Conservation (phyloP, 2,888 invertebrate genomes). For the Andrena minutula region DNA sequence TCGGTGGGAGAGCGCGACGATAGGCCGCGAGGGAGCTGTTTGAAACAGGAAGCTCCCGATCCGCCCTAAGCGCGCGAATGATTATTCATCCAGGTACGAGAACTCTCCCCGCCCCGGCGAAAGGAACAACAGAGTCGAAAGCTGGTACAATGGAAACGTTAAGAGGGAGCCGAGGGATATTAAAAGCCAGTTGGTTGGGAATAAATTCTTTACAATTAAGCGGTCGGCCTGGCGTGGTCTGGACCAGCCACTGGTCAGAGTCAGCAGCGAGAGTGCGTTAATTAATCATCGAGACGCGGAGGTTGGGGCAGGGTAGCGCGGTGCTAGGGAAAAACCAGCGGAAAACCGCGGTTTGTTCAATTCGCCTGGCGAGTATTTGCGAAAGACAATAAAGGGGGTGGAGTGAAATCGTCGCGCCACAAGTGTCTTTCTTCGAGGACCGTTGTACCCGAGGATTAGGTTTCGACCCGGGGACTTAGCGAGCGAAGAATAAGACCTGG, state of each 20-base stretch:
- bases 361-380: slow-evolving; percentile 26
- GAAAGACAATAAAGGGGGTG: slow-evolving; percentile 52
- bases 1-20: not conserved
- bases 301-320: not conserved
- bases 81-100: not conserved
- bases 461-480: slow-evolving; percentile 7
- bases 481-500: slow-evolving; percentile 41
- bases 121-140: not conserved
- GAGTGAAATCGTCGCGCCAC: slow-evolving; percentile 40
- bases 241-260: not conserved
- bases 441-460: slow-evolving; percentile 28
- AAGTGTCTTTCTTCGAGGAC: slow-evolving; percentile 37
- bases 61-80: slow-evolving; percentile 1
- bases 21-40: not conserved
- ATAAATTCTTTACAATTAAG: slow-evolving; percentile 52
- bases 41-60: not conserved
- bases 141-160: not conserved
- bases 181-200: slow-evolving; percentile 31
- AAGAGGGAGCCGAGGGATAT: slow-evolving; percentile 1
- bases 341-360: slow-evolving; percentile 39
- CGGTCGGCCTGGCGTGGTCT: slow-evolving; percentile 7
- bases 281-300: slow-evolving; percentile 40
- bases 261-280: slow-evolving; percentile 26
- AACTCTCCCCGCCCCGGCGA: not conserved
- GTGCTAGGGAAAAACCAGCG: slow-evolving; percentile 3